A percentile compares a stretch with the other conserved stretches of the same genome.
phyloP scores from a whole-genome alignment of 2,113 vertebrate species.

The Oryctolagus cuniculus region mOryCun1.1 NC_091439.1:76043001-76043500 shows the following conservation, averaged over 20 bases:
- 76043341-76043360: too few relatives aligned
- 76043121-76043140: not conserved
- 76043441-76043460: too few relatives aligned
- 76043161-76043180: not conserved
- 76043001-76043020: not conserved
- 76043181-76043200: not conserved
- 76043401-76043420: too few relatives aligned
- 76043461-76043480: too few relatives aligned
- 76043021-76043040: not conserved
- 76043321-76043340: too few relatives aligned
- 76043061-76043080: not conserved
- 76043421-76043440: too few relatives aligned
- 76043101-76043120: not conserved
- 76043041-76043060: slow-evolving; percentile 1
- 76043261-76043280: not conserved
- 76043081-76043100: not conserved
- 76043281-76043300: not conserved
- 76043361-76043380: too few relatives aligned
- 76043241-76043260: not conserved
- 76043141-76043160: not conserved
- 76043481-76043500: too few relatives aligned
- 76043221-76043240: not conserved
- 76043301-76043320: not conserved
- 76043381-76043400: too few relatives aligned
- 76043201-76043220: not conserved